Evolutionary conservation across 92 coral and sea anemone species (phyloP).

Genomic region (Bergia sp.): DNA sequence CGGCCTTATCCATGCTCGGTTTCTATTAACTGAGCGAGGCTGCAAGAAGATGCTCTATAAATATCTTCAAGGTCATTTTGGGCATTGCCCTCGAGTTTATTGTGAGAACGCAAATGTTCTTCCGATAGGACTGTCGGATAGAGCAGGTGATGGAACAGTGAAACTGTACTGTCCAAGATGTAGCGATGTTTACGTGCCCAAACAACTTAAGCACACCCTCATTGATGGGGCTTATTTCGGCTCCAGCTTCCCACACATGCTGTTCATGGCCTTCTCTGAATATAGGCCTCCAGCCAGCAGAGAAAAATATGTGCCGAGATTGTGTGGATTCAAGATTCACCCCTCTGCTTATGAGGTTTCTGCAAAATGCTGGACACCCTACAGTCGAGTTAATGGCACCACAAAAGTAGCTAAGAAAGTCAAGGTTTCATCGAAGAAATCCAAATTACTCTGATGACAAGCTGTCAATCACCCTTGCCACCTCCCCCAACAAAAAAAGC

Average conservation of each 20-base stretch:
- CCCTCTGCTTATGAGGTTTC: conserved; percentile 60
- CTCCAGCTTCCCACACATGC: conserved; percentile 83
- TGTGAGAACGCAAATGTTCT: conserved; percentile 78
- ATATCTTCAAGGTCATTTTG: conserved; percentile 84
- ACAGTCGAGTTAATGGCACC: conserved; percentile 51
- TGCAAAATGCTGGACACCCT: conserved; percentile 39
- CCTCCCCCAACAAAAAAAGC: too few relatives aligned
- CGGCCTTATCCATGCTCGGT: conserved; percentile 84
- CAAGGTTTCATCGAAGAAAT: conserved; percentile 1
- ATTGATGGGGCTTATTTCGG: conserved; percentile 92
- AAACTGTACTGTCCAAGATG: conserved; percentile 88
- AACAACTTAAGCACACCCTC: conserved; percentile 65
- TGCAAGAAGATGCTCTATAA: conserved; percentile 81
- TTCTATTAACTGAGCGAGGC: conserved; percentile 74
- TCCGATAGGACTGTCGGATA: conserved; percentile 86
- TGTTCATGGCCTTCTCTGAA: conserved; percentile 86
- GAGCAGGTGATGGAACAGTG: conserved; percentile 80
- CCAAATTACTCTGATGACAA: not conserved
- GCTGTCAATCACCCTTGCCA: too few relatives aligned
- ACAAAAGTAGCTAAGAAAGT: conserved; percentile 49
- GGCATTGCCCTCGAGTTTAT: conserved; percentile 83
- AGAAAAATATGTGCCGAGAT: conserved; percentile 72
- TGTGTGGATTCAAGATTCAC: conserved; percentile 86
- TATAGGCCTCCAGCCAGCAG: conserved; percentile 69
- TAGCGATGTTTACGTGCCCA: conserved; percentile 77